Conservation (phyloP, 2,888 invertebrate species). For the Iselma pallidipennis region DNA sequence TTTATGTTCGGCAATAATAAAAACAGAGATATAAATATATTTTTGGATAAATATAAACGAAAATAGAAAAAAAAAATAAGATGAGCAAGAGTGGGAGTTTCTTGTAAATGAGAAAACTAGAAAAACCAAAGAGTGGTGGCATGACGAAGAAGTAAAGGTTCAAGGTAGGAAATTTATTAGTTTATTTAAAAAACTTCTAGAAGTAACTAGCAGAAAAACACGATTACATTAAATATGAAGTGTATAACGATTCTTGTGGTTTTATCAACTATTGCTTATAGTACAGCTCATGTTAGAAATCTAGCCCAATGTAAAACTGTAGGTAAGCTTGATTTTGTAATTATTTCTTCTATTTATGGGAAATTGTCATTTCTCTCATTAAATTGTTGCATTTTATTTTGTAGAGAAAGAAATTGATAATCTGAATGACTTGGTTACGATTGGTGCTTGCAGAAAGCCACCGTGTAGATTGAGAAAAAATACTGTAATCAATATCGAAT, state of each 20-base stretch:
- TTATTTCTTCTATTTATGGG: background rate
- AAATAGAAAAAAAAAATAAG: too few relatives aligned
- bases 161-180: background rate
- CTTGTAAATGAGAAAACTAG: background rate
- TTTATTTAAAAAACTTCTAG: background rate
- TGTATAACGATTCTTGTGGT: background rate
- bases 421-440: conserved; percentile 57
- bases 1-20: too few relatives aligned
- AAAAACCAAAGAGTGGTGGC: background rate
- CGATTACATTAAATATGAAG: too few relatives aligned
- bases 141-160: background rate
- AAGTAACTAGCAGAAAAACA: background rate
- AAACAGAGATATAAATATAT: too few relatives aligned
- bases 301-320: background rate
- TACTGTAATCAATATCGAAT: conserved; percentile 59
- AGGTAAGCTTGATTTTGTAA: background rate
- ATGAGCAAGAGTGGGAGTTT: too few relatives aligned
- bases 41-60: too few relatives aligned
- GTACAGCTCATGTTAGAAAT: background rate
- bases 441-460: conserved; percentile 65
- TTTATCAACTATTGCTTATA: background rate
- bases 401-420: conserved; percentile 56
- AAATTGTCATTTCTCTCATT: too few relatives aligned
- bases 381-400: conserved; percentile 40
- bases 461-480: conserved; percentile 71